Evolutionary conservation across 2,888 invertebrate species (phyloP).

Genomic region (Leptopilina syphax): DNA sequence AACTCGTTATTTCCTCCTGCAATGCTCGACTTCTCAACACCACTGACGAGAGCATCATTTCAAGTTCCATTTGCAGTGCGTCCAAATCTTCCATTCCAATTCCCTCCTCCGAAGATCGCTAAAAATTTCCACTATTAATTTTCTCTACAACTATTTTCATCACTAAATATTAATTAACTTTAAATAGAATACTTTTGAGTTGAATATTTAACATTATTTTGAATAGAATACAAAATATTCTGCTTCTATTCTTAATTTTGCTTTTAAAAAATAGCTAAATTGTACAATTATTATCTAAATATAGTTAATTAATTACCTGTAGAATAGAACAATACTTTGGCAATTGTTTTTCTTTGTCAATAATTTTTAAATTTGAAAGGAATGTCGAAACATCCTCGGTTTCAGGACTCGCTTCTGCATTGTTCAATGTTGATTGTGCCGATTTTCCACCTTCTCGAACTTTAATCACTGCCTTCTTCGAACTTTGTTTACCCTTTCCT

Average conservation of each 20-base stretch:
- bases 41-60: slow-evolving; percentile 89
- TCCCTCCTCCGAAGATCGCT: slow-evolving; percentile 85
- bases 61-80: slow-evolving; percentile 90
- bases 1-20: slow-evolving; percentile 85
- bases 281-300: too few relatives aligned
- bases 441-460: slow-evolving; percentile 69
- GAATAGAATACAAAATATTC: not conserved
- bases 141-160: too few relatives aligned
- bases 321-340: slow-evolving; percentile 81
- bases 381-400: slow-evolving; percentile 66
- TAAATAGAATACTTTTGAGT: too few relatives aligned
- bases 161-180: too few relatives aligned
- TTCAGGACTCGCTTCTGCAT: slow-evolving; percentile 68
- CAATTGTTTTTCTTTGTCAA: slow-evolving; percentile 83
- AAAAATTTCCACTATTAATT: slow-evolving; percentile 53
- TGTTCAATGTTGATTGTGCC: slow-evolving; percentile 61
- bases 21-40: slow-evolving; percentile 88
- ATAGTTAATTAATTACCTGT: not conserved
- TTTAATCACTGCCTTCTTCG: slow-evolving; percentile 71
- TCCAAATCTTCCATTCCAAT: slow-evolving; percentile 94
- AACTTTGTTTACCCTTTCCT: slow-evolving; percentile 74
- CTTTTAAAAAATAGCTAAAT: too few relatives aligned
- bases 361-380: slow-evolving; percentile 83
- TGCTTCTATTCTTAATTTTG: too few relatives aligned
- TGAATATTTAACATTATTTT: not conserved